Evolutionary conservation across 1,140 invertebrate genomes (phyloP).

Genomic region (Aphaenogaster rudis): DNA sequence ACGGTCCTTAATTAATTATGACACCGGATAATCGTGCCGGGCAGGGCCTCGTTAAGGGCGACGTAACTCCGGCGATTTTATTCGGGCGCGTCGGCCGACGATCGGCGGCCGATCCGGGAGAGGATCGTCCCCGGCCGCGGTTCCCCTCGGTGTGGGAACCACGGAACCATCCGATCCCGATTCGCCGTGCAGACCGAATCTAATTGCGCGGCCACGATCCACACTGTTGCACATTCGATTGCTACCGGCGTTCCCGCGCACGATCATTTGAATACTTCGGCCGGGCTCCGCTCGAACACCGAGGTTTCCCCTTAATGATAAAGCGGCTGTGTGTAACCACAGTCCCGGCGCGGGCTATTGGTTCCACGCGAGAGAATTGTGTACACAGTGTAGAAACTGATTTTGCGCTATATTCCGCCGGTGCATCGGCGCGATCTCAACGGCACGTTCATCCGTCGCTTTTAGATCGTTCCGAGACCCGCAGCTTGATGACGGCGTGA

Average conservation of each 20-base stretch:
- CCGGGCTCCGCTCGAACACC: conserved; percentile 13
- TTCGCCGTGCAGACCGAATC: conserved; percentile 58
- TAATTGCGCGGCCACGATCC: conserved; percentile 58
- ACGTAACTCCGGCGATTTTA: conserved; percentile 32
- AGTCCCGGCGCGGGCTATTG: conserved; percentile 42
- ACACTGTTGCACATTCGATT: conserved; percentile 65
- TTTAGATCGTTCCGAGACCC: neutral
- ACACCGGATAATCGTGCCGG: conserved; percentile 32
- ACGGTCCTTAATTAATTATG: conserved; percentile 40
- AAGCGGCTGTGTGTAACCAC: conserved; percentile 58
- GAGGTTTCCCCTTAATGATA: conserved; percentile 57
- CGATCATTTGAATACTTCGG: conserved; percentile 53
- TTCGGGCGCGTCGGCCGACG: neutral
- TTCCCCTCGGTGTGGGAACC: conserved; percentile 48
- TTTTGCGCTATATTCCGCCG: conserved; percentile 23
- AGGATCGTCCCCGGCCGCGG: neutral
- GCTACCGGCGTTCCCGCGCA: conserved; percentile 53
- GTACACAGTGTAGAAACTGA: conserved; percentile 59
- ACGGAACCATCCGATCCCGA: conserved; percentile 53
- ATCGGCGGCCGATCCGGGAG: neutral
- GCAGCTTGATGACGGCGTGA: neutral
- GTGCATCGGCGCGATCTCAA: neutral
- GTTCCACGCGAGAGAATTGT: conserved; percentile 65
- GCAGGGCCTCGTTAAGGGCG: conserved; percentile 23
- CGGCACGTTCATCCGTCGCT: neutral